phyloP scores from a whole-genome alignment of 2,113 vertebrate genomes.

The Ochotona princeps region DNA sequence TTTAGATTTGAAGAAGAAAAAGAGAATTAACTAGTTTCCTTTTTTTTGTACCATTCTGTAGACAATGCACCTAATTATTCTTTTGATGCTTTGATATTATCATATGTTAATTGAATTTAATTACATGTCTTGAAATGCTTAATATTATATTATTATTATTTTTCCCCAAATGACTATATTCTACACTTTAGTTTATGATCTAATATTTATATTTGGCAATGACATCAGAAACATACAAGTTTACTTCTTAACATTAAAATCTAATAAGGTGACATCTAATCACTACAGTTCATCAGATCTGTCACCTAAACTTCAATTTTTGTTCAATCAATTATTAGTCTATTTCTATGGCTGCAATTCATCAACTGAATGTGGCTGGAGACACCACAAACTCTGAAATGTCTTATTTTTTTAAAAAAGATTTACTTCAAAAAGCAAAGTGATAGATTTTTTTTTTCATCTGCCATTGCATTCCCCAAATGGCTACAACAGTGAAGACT shows the following conservation, averaged over 20 bases:
- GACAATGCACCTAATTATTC: neutral
- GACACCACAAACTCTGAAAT: neutral
- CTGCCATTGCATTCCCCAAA: too few species aligned
- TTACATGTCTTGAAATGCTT: neutral
- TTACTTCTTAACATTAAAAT: neutral
- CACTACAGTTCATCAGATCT: conserved; percentile 15
- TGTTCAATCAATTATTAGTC: neutral
- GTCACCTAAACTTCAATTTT: neutral
- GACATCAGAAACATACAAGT: neutral
- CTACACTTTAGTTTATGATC: neutral
- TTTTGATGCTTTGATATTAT: neutral
- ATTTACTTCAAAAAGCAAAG: neutral
- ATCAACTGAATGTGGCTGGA: neutral
- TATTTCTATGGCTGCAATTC: neutral
- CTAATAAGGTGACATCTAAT: neutral
- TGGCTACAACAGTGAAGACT: too few species aligned
- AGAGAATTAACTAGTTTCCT: neutral
- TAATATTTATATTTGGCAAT: neutral
- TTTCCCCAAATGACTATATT: neutral
- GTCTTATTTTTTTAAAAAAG: neutral
- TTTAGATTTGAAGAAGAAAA: neutral
- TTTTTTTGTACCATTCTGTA: neutral
- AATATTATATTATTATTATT: neutral
- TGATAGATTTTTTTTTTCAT: too few species aligned
- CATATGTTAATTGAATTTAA: conserved; percentile 42